Conservation (phyloP, 2,113 vertebrate genomes). For the Antennarius striatus region DNA sequence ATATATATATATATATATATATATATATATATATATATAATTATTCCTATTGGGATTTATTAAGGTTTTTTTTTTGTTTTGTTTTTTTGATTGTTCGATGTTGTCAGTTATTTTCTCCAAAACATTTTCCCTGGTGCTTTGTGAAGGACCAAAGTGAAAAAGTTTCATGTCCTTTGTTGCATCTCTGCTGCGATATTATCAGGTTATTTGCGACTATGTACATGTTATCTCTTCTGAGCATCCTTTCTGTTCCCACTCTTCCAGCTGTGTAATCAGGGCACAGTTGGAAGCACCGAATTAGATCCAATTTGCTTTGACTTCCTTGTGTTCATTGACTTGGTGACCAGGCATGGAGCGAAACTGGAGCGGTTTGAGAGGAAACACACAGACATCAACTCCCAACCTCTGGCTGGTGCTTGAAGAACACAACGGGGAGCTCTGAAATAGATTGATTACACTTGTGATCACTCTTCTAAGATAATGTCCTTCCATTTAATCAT, state of each 20-base stretch:
- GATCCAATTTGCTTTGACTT: conserved; percentile 60
- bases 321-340: conserved; percentile 57
- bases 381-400: conserved; percentile 33
- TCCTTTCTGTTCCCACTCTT: conserved; percentile 16
- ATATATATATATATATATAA: too few relatives aligned
- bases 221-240: too few relatives aligned
- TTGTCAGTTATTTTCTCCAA: too few relatives aligned
- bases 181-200: too few relatives aligned
- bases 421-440: conserved; percentile 47
- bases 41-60: too few relatives aligned
- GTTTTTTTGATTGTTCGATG: too few relatives aligned
- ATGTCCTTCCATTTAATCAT: conserved; percentile 73
- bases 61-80: too few relatives aligned
- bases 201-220: too few relatives aligned
- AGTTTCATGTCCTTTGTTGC: too few relatives aligned
- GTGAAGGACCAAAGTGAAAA: too few relatives aligned
- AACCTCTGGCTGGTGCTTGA: conserved; percentile 38
- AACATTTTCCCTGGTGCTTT: too few relatives aligned
- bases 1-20: too few relatives aligned
- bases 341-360: conserved; percentile 46
- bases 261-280: conserved; percentile 60
- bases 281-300: conserved; percentile 51
- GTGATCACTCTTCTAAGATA: conserved; percentile 71
- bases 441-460: conserved; percentile 74
- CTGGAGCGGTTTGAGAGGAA: conserved; percentile 46